Conservation (phyloP, 2,113 vertebrate species). For the Eclectus roratus region DNA sequence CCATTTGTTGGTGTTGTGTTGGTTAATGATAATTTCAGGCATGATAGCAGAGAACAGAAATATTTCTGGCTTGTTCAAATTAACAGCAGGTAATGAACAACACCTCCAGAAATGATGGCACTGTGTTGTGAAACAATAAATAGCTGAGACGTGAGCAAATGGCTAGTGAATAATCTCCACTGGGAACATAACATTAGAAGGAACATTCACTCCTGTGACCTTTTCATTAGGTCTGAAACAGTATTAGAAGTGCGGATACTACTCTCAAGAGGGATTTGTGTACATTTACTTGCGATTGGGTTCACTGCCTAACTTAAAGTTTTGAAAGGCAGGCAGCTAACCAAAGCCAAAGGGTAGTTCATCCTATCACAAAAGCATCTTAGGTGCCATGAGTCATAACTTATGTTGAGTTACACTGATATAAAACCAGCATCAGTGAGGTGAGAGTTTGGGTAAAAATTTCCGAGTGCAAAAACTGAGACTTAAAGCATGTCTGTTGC, state of each 20-base stretch:
- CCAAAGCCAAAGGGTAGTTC: background rate
- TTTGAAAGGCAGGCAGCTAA: background rate
- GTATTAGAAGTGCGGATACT: background rate
- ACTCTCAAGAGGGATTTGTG: background rate
- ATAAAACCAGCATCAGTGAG: background rate
- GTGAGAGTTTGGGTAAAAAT: background rate
- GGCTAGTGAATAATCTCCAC: background rate
- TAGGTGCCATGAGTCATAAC: background rate
- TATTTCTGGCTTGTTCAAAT: background rate
- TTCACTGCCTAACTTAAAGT: background rate
- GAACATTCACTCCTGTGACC: background rate
- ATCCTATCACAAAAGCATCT: background rate
- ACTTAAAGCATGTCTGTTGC: background rate
- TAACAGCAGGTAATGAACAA: background rate
- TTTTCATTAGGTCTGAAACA: background rate
- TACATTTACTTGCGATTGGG: background rate
- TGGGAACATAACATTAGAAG: background rate
- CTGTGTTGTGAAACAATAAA: background rate
- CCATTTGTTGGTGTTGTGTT: background rate
- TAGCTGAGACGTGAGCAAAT: background rate
- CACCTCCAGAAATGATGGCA: background rate
- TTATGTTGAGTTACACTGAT: background rate
- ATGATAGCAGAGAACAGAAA: background rate
- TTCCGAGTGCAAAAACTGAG: background rate
- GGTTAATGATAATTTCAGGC: background rate